Percentiles rank a stretch among this genome's conserved stretches.
Evolutionary conservation across 2,797 vertebrate genomes (phyloP).

Genomic region (Lycodopsis pacificus): DNA sequence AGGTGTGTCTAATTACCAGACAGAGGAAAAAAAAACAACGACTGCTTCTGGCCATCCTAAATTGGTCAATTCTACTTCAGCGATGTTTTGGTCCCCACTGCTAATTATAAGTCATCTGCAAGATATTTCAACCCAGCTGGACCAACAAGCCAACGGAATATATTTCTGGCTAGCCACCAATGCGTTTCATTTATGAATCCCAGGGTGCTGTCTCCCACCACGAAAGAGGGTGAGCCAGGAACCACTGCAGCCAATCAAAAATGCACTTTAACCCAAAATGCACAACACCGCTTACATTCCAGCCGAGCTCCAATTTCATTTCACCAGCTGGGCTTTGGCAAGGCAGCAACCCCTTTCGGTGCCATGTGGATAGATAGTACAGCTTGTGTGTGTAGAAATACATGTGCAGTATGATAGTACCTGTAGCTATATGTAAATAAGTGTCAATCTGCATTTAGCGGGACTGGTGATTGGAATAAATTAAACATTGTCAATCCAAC

Average conservation of each 20-base stretch:
- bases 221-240: slow-evolving; percentile 69
- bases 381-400: slow-evolving; percentile 30
- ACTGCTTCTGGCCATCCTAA: slow-evolving; percentile 43
- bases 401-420: neutral
- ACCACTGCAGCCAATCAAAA: slow-evolving; percentile 83
- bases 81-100: slow-evolving; percentile 49
- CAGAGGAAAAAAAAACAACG: slow-evolving; percentile 23
- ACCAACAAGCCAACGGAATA: slow-evolving; percentile 77
- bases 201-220: slow-evolving; percentile 72
- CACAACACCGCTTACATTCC: slow-evolving; percentile 76
- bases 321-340: slow-evolving; percentile 78
- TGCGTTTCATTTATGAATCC: slow-evolving; percentile 81
- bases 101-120: slow-evolving; percentile 77
- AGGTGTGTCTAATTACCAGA: slow-evolving; percentile 64
- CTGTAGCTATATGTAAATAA: neutral
- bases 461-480: neutral
- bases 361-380: slow-evolving; percentile 65
- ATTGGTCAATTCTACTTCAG: slow-evolving; percentile 45
- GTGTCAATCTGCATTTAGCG: neutral
- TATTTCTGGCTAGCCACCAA: slow-evolving; percentile 76
- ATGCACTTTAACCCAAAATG: slow-evolving; percentile 70
- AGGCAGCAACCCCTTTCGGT: slow-evolving; percentile 55
- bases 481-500: neutral
- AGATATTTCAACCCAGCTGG: slow-evolving; percentile 83
- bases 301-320: slow-evolving; percentile 65